Conservation (phyloP, 2,888 invertebrate genomes). For the Hirtodrosophila cameraria region DNA sequence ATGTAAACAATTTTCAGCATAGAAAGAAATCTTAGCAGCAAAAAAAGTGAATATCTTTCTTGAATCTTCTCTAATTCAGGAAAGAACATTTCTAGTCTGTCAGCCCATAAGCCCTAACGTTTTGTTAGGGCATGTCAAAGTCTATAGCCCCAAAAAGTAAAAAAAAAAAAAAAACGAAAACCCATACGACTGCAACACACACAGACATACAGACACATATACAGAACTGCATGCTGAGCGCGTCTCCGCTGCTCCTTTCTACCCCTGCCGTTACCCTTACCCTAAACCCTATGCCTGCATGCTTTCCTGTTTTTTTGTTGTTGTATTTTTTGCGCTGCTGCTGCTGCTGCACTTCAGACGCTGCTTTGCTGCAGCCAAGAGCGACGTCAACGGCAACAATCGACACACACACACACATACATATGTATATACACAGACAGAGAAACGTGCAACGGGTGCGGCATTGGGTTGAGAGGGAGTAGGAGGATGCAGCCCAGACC, state of each 20-base stretch:
- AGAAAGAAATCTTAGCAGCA: not conserved
- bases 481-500: slow-evolving; percentile 55
- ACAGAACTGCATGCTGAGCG: slow-evolving; percentile 68
- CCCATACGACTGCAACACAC: slow-evolving; percentile 47
- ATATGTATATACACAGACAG: slow-evolving; percentile 4
- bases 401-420: slow-evolving; percentile 69
- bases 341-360: slow-evolving; percentile 73
- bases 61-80: too few species aligned
- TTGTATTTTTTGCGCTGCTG: slow-evolving; percentile 34
- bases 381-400: slow-evolving; percentile 66
- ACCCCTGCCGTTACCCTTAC: not conserved
- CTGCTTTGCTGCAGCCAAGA: slow-evolving; percentile 69
- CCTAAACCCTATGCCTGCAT: slow-evolving; percentile 12
- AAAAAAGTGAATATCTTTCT: too few species aligned
- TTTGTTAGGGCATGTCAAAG: slow-evolving; percentile 32
- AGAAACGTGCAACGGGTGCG: slow-evolving; percentile 29
- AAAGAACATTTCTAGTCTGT: not conserved
- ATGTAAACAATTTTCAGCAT: too few species aligned
- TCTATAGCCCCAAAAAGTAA: slow-evolving; percentile 17
- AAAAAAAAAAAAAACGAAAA: slow-evolving; percentile 25
- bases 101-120: slow-evolving; percentile 19
- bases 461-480: not conserved
- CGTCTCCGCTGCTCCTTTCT: slow-evolving; percentile 21
- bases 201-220: slow-evolving; percentile 21
- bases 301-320: slow-evolving; percentile 56